Base-by-base conservation (phyloP, 1,140 invertebrate species). In the Epicauta chinensis region DNA sequence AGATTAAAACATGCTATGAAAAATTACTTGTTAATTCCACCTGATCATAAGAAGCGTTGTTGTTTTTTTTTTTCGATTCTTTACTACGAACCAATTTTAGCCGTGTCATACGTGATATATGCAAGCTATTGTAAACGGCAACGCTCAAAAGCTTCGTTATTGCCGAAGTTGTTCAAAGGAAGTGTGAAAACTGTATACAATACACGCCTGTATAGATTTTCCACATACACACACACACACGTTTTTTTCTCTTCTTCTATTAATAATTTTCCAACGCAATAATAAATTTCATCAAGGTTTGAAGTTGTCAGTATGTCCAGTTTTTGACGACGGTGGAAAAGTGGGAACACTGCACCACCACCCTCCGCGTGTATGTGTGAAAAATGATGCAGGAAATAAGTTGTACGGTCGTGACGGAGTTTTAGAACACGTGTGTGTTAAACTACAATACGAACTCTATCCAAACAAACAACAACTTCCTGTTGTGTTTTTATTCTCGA, bases 221-320 rank as follows among this genome's bases (percentile, higher is more conserved):
- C 38, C 32, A 47, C 45, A 47, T 34, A 47, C 15, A 37, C 45
- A 47, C 23, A 23, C 7, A 47, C 45, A 47, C 37, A 34, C 37
- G 45, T 36, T 23, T 46, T 37, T 47, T 47, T 47, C 45, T 34
- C 34, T 47, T 34, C 34, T 37, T 36, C 38, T 36, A 36, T 47
- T 47, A 47, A 47, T 47, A 47, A 47, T 47, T 47, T 41, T 47
- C 35, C 34, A 34, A 38, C 4, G 23, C 34, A 47, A 47, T 37
- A 47, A 47, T 47, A 47, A 47, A 47, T 47, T 47, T 47, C 7
- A 37, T 13, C 34, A 23, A 23, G 39, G 45, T 47, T 47, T 47
- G 45, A 47, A 47, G 45, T 47, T 47, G 45, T 47, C 45, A 47
- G 45, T 23, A 23, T 47, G 45, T 47, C 45, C 45, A 23, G 34